A percentile compares a stretch with the other conserved stretches of the same genome.
These are phyloP conservation scores for Brachypterus glaber DNA, from an alignment of 2,888 invertebrate species.

Conservation along the genomic window DNA sequence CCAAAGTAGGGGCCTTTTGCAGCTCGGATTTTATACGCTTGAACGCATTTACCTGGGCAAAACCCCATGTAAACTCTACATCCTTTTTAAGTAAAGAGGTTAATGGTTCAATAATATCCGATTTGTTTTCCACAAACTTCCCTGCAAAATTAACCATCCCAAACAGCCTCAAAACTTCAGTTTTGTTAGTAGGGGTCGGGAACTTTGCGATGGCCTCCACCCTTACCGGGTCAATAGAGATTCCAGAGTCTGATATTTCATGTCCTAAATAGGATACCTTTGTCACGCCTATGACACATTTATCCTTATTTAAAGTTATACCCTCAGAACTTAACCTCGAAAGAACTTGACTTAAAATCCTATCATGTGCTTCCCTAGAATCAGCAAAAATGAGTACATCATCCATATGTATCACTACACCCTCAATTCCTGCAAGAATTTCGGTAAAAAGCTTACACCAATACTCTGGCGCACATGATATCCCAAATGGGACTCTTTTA, in stretches of 20 bases:
- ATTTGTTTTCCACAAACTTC: slow-evolving; percentile 8
- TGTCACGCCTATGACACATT: slow-evolving; percentile 24
- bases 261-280: slow-evolving; percentile 26
- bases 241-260: slow-evolving; percentile 19
- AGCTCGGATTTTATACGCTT: slow-evolving; percentile 9
- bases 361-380: slow-evolving; percentile 20
- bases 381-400: slow-evolving; percentile 17
- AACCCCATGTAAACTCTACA: slow-evolving; percentile 8
- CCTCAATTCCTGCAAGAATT: slow-evolving; percentile 13
- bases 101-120: slow-evolving; percentile 11
- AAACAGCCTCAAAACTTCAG: slow-evolving; percentile 16
- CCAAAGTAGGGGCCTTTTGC: slow-evolving; percentile 7
- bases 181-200: slow-evolving; percentile 20
- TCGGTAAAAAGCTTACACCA: slow-evolving; percentile 11
- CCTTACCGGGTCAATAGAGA: slow-evolving; percentile 18
- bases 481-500: slow-evolving; percentile 16
- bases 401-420: slow-evolving; percentile 16
- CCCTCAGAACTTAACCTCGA: slow-evolving; percentile 19
- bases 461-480: slow-evolving; percentile 16
- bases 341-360: slow-evolving; percentile 21
- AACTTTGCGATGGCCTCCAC: slow-evolving; percentile 20
- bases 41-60: slow-evolving; percentile 10
- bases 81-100: slow-evolving; percentile 7
- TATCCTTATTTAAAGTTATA: slow-evolving; percentile 24
- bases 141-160: slow-evolving; percentile 14